phyloP scores from a whole-genome alignment of 2,888 invertebrate genomes.

The Hypercompe scribonia region DNA sequence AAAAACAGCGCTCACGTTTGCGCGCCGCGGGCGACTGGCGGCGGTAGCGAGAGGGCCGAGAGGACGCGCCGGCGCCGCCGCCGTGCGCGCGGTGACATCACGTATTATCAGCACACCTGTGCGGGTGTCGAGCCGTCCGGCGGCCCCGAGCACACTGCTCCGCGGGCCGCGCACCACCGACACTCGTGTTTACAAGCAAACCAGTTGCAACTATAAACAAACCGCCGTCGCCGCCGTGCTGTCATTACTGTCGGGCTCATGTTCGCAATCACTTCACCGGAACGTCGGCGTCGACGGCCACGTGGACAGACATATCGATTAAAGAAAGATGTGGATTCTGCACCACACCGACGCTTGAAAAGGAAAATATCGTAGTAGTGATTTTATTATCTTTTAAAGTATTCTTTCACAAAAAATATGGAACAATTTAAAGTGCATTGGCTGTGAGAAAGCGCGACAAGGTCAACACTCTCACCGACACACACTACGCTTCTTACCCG shows the following conservation, averaged over 20 bases:
- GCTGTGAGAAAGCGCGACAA: neutral
- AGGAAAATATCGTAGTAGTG: neutral
- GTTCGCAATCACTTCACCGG: constrained; percentile 4
- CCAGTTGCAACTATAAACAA: constrained; percentile 22
- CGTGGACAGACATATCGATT: constrained; percentile 1
- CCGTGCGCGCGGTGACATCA: constrained; percentile 64
- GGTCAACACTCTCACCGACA: constrained; percentile 2
- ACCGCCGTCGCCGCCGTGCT: constrained; percentile 10
- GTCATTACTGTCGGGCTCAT: constrained; percentile 3
- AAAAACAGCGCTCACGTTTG: constrained; percentile 64
- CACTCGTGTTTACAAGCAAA: constrained; percentile 29
- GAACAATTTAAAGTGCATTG: neutral
- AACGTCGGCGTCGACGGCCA: neutral
- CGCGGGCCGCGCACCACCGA: constrained; percentile 29
- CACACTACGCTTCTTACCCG: neutral
- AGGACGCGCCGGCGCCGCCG: constrained; percentile 48
- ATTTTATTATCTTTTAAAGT: neutral
- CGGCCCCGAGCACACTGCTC: constrained; percentile 38
- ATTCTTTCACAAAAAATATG: neutral
- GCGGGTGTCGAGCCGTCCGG: constrained; percentile 31
- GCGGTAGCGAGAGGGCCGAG: constrained; percentile 49
- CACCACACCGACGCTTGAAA: neutral
- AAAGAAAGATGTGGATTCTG: neutral
- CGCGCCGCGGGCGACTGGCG: constrained; percentile 67
- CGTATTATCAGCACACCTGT: constrained; percentile 67